Percentiles rank a stretch among this genome's conserved stretches.
Evolutionary conservation across 2,888 invertebrate genomes (phyloP).

Genomic region (Stegana nigrithorax): DNA sequence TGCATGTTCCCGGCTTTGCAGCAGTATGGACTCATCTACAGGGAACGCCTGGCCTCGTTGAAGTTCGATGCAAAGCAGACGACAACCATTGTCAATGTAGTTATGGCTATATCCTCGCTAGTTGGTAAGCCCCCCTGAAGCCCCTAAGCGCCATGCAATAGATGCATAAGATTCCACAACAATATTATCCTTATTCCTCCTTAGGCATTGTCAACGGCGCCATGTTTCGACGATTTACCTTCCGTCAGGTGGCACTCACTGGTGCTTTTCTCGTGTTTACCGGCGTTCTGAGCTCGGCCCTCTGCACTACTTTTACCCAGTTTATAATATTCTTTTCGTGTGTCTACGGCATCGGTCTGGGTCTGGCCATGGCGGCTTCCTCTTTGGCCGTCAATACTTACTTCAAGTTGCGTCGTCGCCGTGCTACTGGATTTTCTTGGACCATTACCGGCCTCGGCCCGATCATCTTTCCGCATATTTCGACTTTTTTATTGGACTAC

Average conservation of each 20-base stretch:
- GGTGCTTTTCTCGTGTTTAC: conserved; percentile 73
- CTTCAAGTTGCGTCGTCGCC: conserved; percentile 76
- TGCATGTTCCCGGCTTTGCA: conserved; percentile 76
- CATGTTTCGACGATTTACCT: conserved; percentile 76
- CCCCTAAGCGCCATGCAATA: too few species aligned
- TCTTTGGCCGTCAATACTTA: conserved; percentile 80
- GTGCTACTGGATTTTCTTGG: conserved; percentile 80
- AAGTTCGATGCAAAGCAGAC: conserved; percentile 76
- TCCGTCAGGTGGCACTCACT: conserved; percentile 75
- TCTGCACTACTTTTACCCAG: conserved; percentile 74
- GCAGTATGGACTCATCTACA: conserved; percentile 79
- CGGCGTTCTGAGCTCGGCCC: conserved; percentile 74
- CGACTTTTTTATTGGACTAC: conserved; percentile 72
- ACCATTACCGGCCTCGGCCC: conserved; percentile 80
- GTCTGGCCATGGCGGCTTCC: conserved; percentile 76
- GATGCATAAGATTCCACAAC: too few species aligned
- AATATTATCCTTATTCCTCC: conserved; percentile 11
- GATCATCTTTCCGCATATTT: conserved; percentile 78
- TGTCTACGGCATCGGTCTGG: conserved; percentile 76
- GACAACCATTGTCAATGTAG: conserved; percentile 78
- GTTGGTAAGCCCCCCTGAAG: conserved; percentile 71
- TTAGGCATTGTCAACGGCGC: conserved; percentile 76
- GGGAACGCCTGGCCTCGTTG: conserved; percentile 73
- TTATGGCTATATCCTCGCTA: conserved; percentile 76
- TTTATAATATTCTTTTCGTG: conserved; percentile 76